Evolutionary conservation across 2,888 invertebrate genomes (phyloP), one percentile per base, ranked within the genome.

Genomic region (Ecliptopera silaceata): DNA sequence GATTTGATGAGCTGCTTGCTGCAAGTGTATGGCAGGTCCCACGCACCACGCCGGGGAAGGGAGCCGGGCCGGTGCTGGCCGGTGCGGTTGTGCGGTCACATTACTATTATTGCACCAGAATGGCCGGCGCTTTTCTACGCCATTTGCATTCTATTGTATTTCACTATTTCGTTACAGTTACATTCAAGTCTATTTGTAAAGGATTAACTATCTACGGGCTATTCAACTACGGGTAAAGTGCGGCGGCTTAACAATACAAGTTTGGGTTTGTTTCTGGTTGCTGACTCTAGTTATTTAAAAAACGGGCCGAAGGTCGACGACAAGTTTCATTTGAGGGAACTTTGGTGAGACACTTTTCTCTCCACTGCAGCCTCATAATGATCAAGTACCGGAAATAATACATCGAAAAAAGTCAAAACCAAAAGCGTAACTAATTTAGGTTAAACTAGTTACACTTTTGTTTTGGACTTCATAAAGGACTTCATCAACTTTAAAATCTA

Each of bases 81-180:
- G n/a, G 45, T 18, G 48, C 15, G 49, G 59, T 42, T 2, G n/a
- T 31, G 54, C 57, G 51, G 48, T 58, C 49, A 36, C 47, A 38
- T 59, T 47, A 46, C 52, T 43, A 53, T 56, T 53, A 56, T 53
- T 52, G 56, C 60, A 51, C 10, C 36, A 50, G 31, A 32, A 34
- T 11, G 13, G 29, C 26, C 20, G 6, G 5, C 48, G 20, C 50
- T 42, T 50, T 43, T 51, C 15, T 36, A 36, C 43, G 32, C 50
- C 50, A 50, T 48, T 36, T 43, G 29, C 50, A 43, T 51, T 43
- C 50, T 43, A 51, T 51, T 51, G 50, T 36, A 4, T 20, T 36
- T n/a, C 22, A 15, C 13, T n/a, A 17, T 31, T 29, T 29, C 18
- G 18, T 43, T 51, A 20, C 49, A 50, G 31, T 42, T 42, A 18